A percentile compares a stretch with the other conserved stretches of the same genome.
Conservation (phyloP, 2,113 vertebrate genomes). For the Sclerurus mexicanus region DNA sequence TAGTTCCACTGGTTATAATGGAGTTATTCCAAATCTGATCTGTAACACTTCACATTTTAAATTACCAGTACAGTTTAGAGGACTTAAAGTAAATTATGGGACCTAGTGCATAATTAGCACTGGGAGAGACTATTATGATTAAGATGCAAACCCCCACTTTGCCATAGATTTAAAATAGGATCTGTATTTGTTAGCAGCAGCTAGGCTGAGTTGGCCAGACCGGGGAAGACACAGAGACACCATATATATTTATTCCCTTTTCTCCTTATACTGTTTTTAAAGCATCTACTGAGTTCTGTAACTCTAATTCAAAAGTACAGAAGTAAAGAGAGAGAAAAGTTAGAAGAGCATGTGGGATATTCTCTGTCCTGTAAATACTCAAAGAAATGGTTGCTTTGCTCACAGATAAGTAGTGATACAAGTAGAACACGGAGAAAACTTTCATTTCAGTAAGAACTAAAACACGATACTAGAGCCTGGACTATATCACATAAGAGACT, state of each 20-base stretch:
- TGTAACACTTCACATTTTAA: slow-evolving; percentile 10
- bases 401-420: background rate
- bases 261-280: background rate
- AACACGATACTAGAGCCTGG: background rate
- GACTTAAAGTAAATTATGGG: background rate
- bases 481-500: background rate
- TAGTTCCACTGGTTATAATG: slow-evolving; percentile 38
- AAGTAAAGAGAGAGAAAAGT: background rate
- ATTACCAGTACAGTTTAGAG: background rate
- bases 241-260: background rate
- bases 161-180: background rate
- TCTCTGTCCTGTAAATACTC: background rate
- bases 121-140: background rate
- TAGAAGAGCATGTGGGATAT: background rate
- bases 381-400: background rate
- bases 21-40: slow-evolving; percentile 54
- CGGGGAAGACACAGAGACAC: background rate
- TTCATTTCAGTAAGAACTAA: background rate
- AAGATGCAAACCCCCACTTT: background rate
- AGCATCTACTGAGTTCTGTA: background rate
- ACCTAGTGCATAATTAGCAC: background rate
- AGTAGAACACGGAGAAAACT: background rate
- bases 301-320: background rate
- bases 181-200: slow-evolving; percentile 17
- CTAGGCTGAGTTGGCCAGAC: slow-evolving; percentile 6